phyloP scores from a whole-genome alignment of 1,140 invertebrate genomes.

The Zaprionus kolodkinae region DNA sequence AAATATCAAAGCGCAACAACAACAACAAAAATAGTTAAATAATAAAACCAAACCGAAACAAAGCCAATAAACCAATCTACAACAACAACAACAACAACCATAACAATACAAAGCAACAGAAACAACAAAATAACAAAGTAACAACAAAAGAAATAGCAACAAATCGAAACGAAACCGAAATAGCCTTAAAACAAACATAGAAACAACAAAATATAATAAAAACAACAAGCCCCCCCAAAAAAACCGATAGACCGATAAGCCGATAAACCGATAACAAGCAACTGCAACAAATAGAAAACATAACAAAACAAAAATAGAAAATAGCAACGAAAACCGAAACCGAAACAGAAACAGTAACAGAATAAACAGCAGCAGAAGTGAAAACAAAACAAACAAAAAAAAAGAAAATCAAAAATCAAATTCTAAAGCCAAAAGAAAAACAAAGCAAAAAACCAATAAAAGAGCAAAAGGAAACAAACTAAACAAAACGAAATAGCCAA shows the following conservation, averaged over 20 bases:
- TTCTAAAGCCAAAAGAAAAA: constrained; percentile 44
- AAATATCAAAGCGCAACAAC: constrained; percentile 55
- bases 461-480: constrained; percentile 32
- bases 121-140: constrained; percentile 18
- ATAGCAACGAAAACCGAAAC: constrained; percentile 60
- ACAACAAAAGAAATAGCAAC: constrained; percentile 43
- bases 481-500: constrained; percentile 71
- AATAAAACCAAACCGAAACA: constrained; percentile 60
- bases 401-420: constrained; percentile 53
- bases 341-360: constrained; percentile 34
- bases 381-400: constrained; percentile 25
- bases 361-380: constrained; percentile 5
- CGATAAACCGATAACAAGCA: constrained; percentile 49
- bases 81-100: constrained; percentile 38
- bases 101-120: constrained; percentile 40
- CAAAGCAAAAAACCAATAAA: constrained; percentile 51
- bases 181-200: constrained; percentile 42
- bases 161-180: constrained; percentile 52
- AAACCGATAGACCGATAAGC: constrained; percentile 37
- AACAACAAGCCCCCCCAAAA: constrained; percentile 13
- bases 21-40: constrained; percentile 16
- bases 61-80: constrained; percentile 56
- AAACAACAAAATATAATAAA: constrained; percentile 11
- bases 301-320: constrained; percentile 46
- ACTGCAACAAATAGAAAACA: constrained; percentile 39